Percentiles rank a stretch among this genome's conserved stretches.
Conservation (phyloP, 2,797 vertebrate genomes). For the Scyliorhinus canicula region DNA sequence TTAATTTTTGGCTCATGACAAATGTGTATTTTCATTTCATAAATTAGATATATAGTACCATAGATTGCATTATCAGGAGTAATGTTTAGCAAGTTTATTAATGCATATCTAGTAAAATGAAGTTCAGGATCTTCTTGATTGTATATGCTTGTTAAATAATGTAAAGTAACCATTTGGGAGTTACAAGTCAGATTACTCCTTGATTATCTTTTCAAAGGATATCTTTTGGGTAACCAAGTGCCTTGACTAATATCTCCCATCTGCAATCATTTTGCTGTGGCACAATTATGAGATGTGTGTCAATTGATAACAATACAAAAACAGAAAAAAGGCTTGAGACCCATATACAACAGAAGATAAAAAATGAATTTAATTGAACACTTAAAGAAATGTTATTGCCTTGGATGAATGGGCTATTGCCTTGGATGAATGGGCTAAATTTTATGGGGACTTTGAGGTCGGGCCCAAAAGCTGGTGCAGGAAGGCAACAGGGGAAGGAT, state of each 20-base stretch:
- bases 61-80: not conserved
- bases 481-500: not conserved
- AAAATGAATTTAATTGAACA: not conserved
- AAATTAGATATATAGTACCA: not conserved
- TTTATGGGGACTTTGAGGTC: not conserved
- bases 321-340: not conserved
- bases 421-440: too few species aligned
- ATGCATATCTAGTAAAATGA: not conserved
- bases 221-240: not conserved
- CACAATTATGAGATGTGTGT: not conserved
- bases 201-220: not conserved
- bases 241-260: not conserved
- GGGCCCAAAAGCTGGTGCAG: not conserved
- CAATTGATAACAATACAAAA: not conserved
- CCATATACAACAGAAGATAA: not conserved
- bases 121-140: not conserved
- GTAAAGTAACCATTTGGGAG: not conserved
- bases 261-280: not conserved
- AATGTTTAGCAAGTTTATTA: conserved; percentile 9
- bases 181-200: not conserved
- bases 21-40: not conserved
- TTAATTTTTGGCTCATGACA: not conserved
- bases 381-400: not conserved
- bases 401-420: not conserved
- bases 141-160: not conserved